phyloP scores from a whole-genome alignment of 2,113 vertebrate genomes.

The Caranx melampygus region DNA sequence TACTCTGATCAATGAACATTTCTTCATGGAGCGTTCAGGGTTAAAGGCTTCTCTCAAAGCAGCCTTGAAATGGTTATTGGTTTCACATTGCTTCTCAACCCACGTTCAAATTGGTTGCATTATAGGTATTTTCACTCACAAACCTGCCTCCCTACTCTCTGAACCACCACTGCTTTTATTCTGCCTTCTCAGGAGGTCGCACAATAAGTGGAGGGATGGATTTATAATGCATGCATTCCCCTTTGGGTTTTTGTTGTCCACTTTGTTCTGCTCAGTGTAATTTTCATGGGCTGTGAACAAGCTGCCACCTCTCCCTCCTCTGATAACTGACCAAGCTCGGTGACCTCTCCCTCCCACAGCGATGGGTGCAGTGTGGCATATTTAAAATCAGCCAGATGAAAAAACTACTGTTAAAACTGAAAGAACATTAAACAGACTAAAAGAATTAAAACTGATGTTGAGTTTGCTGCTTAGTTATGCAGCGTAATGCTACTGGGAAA shows the following conservation, averaged over 20 bases:
- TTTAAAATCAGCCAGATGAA: neutral
- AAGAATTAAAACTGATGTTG: constrained; percentile 53
- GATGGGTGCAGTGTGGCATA: neutral
- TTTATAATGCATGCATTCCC: neutral
- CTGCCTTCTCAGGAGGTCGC: constrained; percentile 12
- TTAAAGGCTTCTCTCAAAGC: constrained; percentile 9
- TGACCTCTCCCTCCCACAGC: constrained; percentile 38
- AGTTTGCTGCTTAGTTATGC: constrained; percentile 53
- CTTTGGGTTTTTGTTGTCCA: constrained; percentile 14
- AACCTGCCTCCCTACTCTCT: neutral
- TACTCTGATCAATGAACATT: neutral
- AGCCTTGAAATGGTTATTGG: neutral
- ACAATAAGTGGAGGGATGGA: constrained; percentile 13
- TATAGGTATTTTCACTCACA: neutral
- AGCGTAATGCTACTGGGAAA: constrained; percentile 43
- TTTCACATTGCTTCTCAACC: constrained; percentile 17
- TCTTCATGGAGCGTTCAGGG: neutral
- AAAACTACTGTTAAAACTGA: constrained; percentile 31
- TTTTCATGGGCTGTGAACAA: neutral
- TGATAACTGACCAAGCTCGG: neutral
- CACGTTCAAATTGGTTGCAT: neutral
- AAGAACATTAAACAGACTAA: constrained; percentile 3
- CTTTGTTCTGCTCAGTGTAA: neutral
- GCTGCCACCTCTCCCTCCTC: neutral
- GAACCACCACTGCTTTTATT: neutral